phyloP scores from a whole-genome alignment of 2,113 vertebrate genomes.

The Amazona guildingii region DNA sequence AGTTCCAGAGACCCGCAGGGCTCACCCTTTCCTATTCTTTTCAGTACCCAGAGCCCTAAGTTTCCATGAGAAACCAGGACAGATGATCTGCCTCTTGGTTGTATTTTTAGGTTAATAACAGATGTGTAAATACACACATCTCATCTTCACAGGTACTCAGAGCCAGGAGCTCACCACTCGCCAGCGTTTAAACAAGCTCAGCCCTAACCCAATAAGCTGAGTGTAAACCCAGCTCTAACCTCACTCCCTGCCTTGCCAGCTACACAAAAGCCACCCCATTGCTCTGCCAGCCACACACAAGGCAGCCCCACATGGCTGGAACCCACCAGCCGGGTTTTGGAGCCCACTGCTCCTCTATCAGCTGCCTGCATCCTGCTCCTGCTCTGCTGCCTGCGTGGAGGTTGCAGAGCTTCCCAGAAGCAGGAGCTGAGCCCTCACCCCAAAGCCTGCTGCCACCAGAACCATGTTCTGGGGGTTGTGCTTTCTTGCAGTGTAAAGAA shows the following conservation, averaged over 20 bases:
- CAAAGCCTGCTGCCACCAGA: neutral
- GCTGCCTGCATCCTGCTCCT: neutral
- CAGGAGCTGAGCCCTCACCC: neutral
- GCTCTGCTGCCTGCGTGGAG: neutral
- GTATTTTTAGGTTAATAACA: constrained; percentile 61
- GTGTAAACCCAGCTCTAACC: neutral
- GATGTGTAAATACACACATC: constrained; percentile 40
- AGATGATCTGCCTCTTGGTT: constrained; percentile 27
- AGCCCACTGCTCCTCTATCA: neutral
- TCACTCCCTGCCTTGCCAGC: neutral
- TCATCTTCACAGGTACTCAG: neutral
- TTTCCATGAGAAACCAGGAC: neutral
- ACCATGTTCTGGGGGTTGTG: fast-evolving
- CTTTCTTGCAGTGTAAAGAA: neutral
- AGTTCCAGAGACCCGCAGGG: neutral
- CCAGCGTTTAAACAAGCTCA: constrained; percentile 41
- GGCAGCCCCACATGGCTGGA: neutral
- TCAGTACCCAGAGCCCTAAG: neutral
- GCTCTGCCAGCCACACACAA: neutral
- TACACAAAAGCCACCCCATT: neutral
- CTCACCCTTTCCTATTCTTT: neutral
- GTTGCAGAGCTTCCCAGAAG: neutral
- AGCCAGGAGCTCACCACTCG: constrained; percentile 34
- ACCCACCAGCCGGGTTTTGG: neutral
- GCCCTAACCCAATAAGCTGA: neutral